Evolutionary conservation across 2,888 invertebrate species (phyloP).

Genomic region (Drosophila imparisetae): DNA sequence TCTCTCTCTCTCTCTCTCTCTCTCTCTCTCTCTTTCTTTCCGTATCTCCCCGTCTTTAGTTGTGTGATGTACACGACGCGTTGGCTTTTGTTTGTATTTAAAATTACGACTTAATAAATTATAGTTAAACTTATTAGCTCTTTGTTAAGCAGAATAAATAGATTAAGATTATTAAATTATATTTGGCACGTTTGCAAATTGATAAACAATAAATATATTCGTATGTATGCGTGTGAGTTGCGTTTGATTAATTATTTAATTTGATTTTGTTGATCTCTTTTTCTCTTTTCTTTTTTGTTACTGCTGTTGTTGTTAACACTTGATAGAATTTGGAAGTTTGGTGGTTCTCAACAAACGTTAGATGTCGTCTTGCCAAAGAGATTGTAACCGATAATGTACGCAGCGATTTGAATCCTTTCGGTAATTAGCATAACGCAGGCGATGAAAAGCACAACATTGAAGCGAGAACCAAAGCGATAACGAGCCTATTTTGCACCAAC

Average conservation of each 20-base stretch:
- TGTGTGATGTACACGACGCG: constrained; percentile 29
- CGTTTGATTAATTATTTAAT: constrained; percentile 24
- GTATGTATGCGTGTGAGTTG: constrained; percentile 6
- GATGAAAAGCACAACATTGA: constrained; percentile 75
- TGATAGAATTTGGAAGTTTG: constrained; percentile 39
- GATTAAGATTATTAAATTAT: constrained; percentile 71
- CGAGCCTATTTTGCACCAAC: constrained; percentile 69
- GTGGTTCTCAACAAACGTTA: constrained; percentile 51
- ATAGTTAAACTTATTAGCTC: constrained; percentile 78
- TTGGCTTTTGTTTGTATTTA: constrained; percentile 53
- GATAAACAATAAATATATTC: constrained; percentile 62
- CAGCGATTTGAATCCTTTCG: constrained; percentile 82
- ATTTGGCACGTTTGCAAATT: constrained; percentile 78
- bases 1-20: constrained; percentile 8
- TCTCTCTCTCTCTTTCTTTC: neutral
- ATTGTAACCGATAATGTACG: constrained; percentile 84
- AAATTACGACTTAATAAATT: constrained; percentile 76
- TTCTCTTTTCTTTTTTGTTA: neutral
- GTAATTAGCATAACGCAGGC: constrained; percentile 83
- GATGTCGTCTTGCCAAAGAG: constrained; percentile 81
- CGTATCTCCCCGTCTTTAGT: constrained; percentile 15
- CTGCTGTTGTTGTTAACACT: constrained; percentile 42
- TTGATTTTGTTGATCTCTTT: constrained; percentile 14
- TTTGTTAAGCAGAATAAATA: constrained; percentile 75
- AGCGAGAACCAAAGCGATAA: constrained; percentile 56